These are phyloP conservation scores for Antigone vipio DNA, from an alignment of 2,113 vertebrate species.

Conservation along the genomic window DNA sequence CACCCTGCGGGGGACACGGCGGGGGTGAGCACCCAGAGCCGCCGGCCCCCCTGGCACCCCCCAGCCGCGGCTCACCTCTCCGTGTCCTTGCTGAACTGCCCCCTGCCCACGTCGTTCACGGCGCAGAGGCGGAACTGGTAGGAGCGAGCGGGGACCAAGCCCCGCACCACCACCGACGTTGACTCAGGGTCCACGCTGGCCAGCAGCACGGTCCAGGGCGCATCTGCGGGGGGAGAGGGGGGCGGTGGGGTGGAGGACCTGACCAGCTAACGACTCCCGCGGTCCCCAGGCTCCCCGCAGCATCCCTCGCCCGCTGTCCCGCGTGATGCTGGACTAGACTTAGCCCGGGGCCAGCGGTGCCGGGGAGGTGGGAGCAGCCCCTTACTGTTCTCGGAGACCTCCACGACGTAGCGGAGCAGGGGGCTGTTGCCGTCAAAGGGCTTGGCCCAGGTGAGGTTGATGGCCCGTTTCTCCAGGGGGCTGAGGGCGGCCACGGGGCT, in stretches of 20 bases:
- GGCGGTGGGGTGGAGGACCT: not conserved
- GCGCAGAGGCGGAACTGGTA: slow-evolving; percentile 97
- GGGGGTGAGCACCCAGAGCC: not conserved
- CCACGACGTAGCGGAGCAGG: slow-evolving; percentile 88
- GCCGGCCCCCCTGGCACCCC: rapidly evolving
- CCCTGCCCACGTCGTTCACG: slow-evolving; percentile 92
- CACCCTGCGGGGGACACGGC: slow-evolving; percentile 68
- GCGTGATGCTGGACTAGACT: rapidly evolving
- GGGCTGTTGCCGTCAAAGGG: slow-evolving; percentile 97
- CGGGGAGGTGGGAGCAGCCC: not conserved
- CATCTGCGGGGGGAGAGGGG: slow-evolving; percentile 69
- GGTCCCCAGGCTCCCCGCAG: not conserved
- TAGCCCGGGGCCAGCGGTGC: not conserved
- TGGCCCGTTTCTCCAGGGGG: slow-evolving; percentile 83
- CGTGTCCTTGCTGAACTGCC: slow-evolving; percentile 95
- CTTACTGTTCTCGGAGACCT: slow-evolving; percentile 98
- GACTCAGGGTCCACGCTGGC: slow-evolving; percentile 88
- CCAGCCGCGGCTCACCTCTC: slow-evolving; percentile 78
- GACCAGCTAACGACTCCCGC: rapidly evolving
- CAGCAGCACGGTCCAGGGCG: slow-evolving; percentile 91
- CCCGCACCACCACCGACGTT: slow-evolving; percentile 81
- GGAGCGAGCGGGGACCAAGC: slow-evolving; percentile 90
- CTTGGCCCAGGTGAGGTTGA: slow-evolving; percentile 93
- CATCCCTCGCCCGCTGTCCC: not conserved
- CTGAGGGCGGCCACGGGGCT: slow-evolving; percentile 84